Conservation (phyloP, 2,888 invertebrate species). For the Eupithecia subumbrata region DNA sequence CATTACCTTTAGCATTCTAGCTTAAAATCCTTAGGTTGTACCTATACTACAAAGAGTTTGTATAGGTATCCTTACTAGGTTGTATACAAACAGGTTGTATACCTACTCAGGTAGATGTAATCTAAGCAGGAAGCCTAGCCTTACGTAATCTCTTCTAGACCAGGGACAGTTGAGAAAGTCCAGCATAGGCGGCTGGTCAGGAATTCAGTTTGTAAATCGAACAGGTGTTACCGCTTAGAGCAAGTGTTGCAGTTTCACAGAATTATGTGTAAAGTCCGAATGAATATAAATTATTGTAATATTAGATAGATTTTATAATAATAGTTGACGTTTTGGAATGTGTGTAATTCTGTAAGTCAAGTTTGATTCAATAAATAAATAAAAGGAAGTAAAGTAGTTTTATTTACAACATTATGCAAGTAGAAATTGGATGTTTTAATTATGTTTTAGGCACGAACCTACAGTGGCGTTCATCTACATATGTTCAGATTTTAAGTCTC, state of each 20-base stretch:
- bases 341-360: too few species aligned
- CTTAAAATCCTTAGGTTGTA: not conserved
- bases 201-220: conserved; percentile 38
- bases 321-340: too few species aligned
- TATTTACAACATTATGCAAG: not conserved
- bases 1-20: not conserved
- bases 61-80: too few species aligned
- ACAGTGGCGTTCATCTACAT: too few species aligned
- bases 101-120: not conserved
- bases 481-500: too few species aligned
- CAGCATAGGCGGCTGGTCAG: conserved; percentile 18
- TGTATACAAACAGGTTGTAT: conserved; percentile 9
- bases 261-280: not conserved
- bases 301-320: too few species aligned
- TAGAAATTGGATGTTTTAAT: too few species aligned
- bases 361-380: too few species aligned
- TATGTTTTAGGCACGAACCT: too few species aligned
- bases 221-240: conserved; percentile 15
- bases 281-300: not conserved
- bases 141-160: conserved; percentile 1
- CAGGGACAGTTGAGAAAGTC: conserved; percentile 8
- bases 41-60: too few species aligned
- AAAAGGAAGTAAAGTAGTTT: not conserved
- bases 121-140: conserved; percentile 8
- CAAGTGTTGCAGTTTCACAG: not conserved